Conservation (phyloP, 2,888 invertebrate species). For the Petrophora chlorosata region DNA sequence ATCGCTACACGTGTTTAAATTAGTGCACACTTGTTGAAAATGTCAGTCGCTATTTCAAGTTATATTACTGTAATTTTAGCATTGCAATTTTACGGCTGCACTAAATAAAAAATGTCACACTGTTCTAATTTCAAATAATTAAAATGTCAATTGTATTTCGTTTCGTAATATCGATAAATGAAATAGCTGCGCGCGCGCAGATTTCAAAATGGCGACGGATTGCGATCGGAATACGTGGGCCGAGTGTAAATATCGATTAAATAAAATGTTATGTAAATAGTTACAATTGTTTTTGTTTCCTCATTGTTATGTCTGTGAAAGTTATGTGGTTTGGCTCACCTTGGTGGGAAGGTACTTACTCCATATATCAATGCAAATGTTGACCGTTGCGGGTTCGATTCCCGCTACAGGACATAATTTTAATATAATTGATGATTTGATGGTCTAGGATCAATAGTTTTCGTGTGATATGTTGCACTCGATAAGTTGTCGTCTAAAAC, state of each 20-base stretch:
- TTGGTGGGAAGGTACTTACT: no score
- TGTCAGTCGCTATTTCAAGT: conserved; percentile 1
- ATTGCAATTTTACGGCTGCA: neutral
- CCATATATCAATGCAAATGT: no score
- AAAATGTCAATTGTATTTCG: conserved; percentile 22
- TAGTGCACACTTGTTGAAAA: conserved; percentile 1
- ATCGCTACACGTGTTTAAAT: no score
- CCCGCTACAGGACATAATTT: no score
- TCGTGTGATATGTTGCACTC: no score
- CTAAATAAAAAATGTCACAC: conserved; percentile 1
- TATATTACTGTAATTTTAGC: neutral
- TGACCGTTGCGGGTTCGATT: no score
- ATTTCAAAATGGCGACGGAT: conserved; percentile 47
- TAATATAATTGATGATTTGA: no score
- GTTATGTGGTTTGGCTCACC: no score
- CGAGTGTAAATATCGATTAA: conserved; percentile 66
- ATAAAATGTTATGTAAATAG: conserved; percentile 67
- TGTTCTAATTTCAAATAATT: conserved; percentile 14
- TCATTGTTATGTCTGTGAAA: conserved; percentile 44
- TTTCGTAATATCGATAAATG: conserved; percentile 24
- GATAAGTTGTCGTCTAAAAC: no score
- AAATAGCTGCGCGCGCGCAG: conserved; percentile 36
- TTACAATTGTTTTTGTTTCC: conserved; percentile 60
- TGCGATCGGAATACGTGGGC: conserved; percentile 56
- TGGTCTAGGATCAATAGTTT: no score